Percentiles rank a stretch among this genome's conserved stretches.
phyloP scores from a whole-genome alignment of 2,113 vertebrate species.

The Tragelaphus buxtoni region DNA sequence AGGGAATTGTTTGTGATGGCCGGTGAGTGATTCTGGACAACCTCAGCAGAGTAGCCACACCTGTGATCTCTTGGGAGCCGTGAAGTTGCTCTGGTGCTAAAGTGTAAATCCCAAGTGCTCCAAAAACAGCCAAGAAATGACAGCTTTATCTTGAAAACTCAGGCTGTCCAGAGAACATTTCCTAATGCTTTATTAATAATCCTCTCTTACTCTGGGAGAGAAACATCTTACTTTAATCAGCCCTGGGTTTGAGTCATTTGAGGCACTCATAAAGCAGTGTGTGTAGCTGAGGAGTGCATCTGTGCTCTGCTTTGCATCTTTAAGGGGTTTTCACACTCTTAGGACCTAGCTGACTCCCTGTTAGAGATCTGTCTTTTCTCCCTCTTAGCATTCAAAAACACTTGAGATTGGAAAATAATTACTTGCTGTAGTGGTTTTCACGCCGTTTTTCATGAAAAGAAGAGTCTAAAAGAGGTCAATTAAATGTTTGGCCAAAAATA shows the following conservation, averaged over 20 bases:
- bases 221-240: background rate
- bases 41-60: background rate
- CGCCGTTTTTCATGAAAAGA: background rate
- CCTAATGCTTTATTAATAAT: background rate
- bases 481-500: conserved; percentile 32
- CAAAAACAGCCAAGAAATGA: background rate
- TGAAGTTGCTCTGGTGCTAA: background rate
- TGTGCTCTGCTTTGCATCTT: background rate
- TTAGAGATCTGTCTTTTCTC: background rate
- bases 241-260: background rate
- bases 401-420: conserved; percentile 1
- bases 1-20: background rate
- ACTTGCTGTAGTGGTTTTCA: background rate
- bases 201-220: background rate
- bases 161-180: background rate
- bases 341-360: background rate
- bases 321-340: background rate
- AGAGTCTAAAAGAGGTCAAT: background rate
- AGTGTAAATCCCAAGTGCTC: background rate
- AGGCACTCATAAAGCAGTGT: background rate
- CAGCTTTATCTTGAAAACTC: background rate
- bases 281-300: background rate
- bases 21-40: background rate
- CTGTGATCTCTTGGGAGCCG: background rate
- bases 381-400: background rate